phyloP scores from a whole-genome alignment of 1,140 invertebrate species.

The Tetramorium simillimum region DNA sequence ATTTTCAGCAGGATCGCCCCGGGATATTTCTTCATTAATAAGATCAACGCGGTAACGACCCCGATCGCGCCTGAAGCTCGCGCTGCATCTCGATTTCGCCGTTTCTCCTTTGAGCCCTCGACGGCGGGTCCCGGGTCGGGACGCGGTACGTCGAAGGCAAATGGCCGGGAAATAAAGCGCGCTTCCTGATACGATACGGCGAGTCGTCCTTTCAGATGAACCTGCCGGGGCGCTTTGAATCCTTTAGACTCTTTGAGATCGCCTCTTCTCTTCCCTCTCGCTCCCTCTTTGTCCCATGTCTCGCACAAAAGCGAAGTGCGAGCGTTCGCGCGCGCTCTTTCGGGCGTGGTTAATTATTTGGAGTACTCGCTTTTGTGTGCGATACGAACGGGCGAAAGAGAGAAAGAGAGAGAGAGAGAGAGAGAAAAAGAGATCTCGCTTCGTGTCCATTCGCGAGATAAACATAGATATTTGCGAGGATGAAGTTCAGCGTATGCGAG shows the following conservation, averaged over 20 bases:
- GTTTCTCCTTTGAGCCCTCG: not conserved
- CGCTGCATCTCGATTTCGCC: constrained; percentile 18
- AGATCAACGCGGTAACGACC: constrained; percentile 45
- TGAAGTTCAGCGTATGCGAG: not conserved
- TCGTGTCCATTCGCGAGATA: constrained; percentile 2
- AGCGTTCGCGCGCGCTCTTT: constrained; percentile 20
- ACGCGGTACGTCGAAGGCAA: constrained; percentile 55
- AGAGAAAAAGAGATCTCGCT: not conserved
- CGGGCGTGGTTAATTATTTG: constrained; percentile 69
- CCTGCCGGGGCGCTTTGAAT: constrained; percentile 63
- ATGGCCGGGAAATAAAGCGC: constrained; percentile 59
- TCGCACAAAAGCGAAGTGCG: constrained; percentile 57
- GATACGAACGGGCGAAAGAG: constrained; percentile 7
- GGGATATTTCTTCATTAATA: constrained; percentile 42
- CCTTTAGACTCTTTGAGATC: constrained; percentile 71
- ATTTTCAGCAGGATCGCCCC: constrained; percentile 26
- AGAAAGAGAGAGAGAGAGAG: not conserved
- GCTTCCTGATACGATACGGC: constrained; percentile 26
- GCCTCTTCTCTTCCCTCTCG: not conserved
- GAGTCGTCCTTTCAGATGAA: constrained; percentile 68
- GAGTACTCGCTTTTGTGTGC: constrained; percentile 67
- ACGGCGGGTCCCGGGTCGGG: not conserved
- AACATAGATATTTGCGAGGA: not conserved
- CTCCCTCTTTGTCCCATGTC: constrained; percentile 39
- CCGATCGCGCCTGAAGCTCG: constrained; percentile 9